phyloP scores from a whole-genome alignment of 2,888 invertebrate genomes.

The Chrysomela aeneicollis region DNA sequence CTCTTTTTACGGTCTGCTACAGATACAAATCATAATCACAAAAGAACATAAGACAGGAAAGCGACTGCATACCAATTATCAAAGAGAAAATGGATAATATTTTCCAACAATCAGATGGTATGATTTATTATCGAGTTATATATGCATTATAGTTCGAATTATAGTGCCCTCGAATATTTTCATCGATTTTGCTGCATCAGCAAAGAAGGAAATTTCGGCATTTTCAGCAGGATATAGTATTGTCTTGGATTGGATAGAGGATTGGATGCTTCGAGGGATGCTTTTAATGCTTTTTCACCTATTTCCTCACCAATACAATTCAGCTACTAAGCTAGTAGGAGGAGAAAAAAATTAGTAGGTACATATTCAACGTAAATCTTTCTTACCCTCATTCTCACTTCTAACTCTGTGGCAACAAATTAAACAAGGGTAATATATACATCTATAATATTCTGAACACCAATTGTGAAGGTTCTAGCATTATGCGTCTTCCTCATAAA shows the following conservation, averaged over 20 bases:
- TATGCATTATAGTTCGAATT: no score
- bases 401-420: conserved; percentile 35
- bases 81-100: conserved; percentile 28
- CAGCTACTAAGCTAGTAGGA: no score
- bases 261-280: no score
- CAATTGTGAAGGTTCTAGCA: conserved; percentile 33
- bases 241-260: no score
- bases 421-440: conserved; percentile 41
- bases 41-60: conserved; percentile 37
- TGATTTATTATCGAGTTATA: conserved; percentile 30
- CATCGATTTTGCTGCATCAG: no score
- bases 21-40: conserved; percentile 42
- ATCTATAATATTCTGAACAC: conserved; percentile 34
- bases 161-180: no score
- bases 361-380: no score
- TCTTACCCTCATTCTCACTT: conserved; percentile 19
- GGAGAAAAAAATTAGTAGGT: no score
- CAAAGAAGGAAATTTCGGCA: no score
- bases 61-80: conserved; percentile 42
- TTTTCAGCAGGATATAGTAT: no score
- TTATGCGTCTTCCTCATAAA: conserved; percentile 33
- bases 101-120: conserved; percentile 37
- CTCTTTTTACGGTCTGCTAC: conserved; percentile 14
- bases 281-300: no score
- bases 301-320: no score